Evolutionary conservation across 2,113 vertebrate species (phyloP), one percentile per base, ranked within the genome.

Genomic region (Hypomesus transpacificus): DNA sequence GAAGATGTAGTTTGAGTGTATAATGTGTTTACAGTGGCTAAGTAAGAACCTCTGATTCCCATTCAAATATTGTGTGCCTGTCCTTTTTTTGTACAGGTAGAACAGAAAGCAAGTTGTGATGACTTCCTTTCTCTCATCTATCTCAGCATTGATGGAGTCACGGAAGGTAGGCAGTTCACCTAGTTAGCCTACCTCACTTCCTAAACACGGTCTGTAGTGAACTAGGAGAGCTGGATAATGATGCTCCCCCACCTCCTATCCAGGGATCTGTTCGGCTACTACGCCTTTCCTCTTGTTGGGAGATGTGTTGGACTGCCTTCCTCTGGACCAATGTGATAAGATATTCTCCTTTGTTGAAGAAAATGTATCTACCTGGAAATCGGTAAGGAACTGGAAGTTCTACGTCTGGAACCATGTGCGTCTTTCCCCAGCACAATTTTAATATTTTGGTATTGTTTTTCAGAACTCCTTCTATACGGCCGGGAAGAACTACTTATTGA

Each of bases 341-440:
- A 98, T 99, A 76, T 99, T 99, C 87, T 95, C 94, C 56, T 99
- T 99, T 82, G 97, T 99, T 2, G 97, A 99, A 89, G 95, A 98
- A 80, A 99, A 99, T 75, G 97, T 99, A 72, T 93, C 95, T 77
- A 99, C 97, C 0, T 99, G 97, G 97, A 99, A 99, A 87, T 98
- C 97, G 0, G 97, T 99, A 89, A 88, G 90, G n/a, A 13, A 17
- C 13, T 17, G 21, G 1, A n/a, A 28, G 17, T 3, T 18, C 3
- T 5, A 26, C 24, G 18, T 16, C 17, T 8, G 70, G 66, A 1
- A 3, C 14, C 8, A 14, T 14, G 3, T 0, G 53, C 16, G 46
- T 22, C 50, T 61, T 20, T 63, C 0, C 26, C n/a, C 7, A 28
- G 2, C 0, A 58, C 66, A 0, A 28, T 61, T 64, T 8, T 3